A percentile compares a stretch with the other conserved stretches of the same genome.
These are phyloP conservation scores for Heliconius aoede DNA, from an alignment of 2,888 invertebrate species.

Conservation along the genomic window DNA sequence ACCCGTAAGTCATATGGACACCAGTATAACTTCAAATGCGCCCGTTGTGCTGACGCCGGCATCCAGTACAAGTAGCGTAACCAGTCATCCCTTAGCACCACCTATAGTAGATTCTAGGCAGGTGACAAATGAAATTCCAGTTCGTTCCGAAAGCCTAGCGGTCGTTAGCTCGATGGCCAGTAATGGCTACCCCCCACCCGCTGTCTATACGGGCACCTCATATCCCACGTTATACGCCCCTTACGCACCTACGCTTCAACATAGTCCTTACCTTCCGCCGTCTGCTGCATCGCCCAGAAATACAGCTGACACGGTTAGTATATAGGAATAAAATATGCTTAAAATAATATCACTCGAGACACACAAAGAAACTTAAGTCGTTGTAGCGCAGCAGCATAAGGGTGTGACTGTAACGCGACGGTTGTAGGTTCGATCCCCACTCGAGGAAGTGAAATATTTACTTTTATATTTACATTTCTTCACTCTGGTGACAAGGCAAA, in stretches of 20 bases:
- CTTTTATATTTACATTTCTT: no score
- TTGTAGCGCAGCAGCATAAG: no score
- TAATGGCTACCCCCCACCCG: slow-evolving; percentile 85
- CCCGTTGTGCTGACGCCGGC: slow-evolving; percentile 61
- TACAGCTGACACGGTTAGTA: slow-evolving; percentile 80
- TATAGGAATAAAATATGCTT: slow-evolving; percentile 3
- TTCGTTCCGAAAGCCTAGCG: slow-evolving; percentile 67
- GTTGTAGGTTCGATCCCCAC: no score
- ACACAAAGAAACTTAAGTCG: no score
- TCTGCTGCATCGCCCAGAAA: slow-evolving; percentile 86
- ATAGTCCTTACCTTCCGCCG: slow-evolving; percentile 89
- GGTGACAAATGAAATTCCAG: slow-evolving; percentile 79
- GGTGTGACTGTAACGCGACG: no score
- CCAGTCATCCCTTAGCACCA: slow-evolving; percentile 68
- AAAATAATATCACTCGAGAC: not conserved
- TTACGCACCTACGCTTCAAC: slow-evolving; percentile 88
- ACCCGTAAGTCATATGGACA: slow-evolving; percentile 63
- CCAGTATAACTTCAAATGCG: slow-evolving; percentile 58
- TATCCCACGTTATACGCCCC: slow-evolving; percentile 90
- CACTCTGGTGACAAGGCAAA: no score
- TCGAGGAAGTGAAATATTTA: no score
- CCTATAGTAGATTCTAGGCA: slow-evolving; percentile 68
- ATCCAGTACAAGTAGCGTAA: slow-evolving; percentile 58
- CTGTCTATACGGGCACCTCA: slow-evolving; percentile 86
- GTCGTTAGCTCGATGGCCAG: slow-evolving; percentile 86